These are phyloP conservation scores for Puffinus mauretanicus DNA, from an alignment of 2,113 vertebrate genomes.

Conservation along the genomic window DNA sequence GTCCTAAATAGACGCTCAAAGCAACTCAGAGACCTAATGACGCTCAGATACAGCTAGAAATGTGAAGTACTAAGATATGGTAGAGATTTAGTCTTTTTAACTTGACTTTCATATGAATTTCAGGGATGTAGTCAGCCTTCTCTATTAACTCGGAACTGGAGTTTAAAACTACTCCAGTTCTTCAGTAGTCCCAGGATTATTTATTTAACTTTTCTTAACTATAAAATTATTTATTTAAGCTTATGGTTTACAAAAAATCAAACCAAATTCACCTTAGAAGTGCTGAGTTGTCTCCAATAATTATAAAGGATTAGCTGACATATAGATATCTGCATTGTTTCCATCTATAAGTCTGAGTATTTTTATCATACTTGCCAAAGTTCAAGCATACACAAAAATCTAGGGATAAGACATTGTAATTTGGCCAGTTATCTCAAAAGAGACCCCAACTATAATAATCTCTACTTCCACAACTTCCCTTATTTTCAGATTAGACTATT, in stretches of 20 bases:
- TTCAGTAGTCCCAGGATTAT: background rate
- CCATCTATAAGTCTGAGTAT: background rate
- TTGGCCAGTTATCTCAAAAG: background rate
- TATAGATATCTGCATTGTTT: background rate
- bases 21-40: background rate
- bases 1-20: background rate
- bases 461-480: background rate
- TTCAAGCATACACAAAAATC: background rate
- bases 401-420: background rate
- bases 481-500: background rate
- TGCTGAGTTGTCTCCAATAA: background rate
- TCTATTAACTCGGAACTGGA: background rate
- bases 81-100: background rate
- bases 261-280: background rate
- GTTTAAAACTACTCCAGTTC: background rate
- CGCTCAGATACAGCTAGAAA: background rate
- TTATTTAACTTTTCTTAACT: background rate
- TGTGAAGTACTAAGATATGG: background rate
- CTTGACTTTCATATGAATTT: background rate
- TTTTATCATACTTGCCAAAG: background rate
- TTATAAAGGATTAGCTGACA: background rate
- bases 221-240: background rate
- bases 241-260: background rate
- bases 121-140: background rate
- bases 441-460: rapidly evolving